Base-by-base conservation (phyloP, 2,797 vertebrate genomes). In the Enteromius viviparus region DNA sequence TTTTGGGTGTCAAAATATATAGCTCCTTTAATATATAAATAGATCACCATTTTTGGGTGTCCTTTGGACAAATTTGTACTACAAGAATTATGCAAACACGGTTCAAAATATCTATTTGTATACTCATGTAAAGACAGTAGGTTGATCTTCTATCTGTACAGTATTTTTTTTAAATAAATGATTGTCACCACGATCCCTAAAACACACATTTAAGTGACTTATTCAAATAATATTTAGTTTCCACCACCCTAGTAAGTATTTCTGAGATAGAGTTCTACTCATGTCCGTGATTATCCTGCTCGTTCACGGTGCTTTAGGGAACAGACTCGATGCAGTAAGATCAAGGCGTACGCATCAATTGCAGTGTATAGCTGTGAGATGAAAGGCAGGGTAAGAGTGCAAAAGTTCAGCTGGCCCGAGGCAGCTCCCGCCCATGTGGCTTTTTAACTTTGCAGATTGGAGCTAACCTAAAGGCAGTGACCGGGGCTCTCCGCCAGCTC, bases 391-490 rank as follows among this genome's bases (percentile, higher is more conserved):
- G 14, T 47, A 42, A 4, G 15, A 83, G 90, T 89, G 88, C 87
- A 90, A 81, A 79, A 85, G 89, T 91, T 91, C 87, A 86, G 62
- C 6, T 23, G 72, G 71, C 4, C 47, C 3, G 19, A 82, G 14
- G 80, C 87, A 76, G 29, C 74, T 78, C 74, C 17, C 45, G 47
- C 72, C 60, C 55, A 84, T 29, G 9, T 32, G 69, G 17, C 65
- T 80, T 80, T 82, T 91, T 76, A 84, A 85, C 84, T 79, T 70
- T 8, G 8, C 82, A 94, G 95, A 90, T 94, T 40, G 91, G 90
- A 84, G 90, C 85, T 86, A 93, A 94, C 87, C 80, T 94, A 79
- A 92, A 90, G 89, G 92, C 87, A 1, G 11, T 93, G 65, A 82
- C 89, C 74, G 90, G 91, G 76, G 90, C 87, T 55, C 92, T 95